These are phyloP conservation scores for Hesperia comma DNA, from an alignment of 2,888 invertebrate species.

Conservation along the genomic window DNA sequence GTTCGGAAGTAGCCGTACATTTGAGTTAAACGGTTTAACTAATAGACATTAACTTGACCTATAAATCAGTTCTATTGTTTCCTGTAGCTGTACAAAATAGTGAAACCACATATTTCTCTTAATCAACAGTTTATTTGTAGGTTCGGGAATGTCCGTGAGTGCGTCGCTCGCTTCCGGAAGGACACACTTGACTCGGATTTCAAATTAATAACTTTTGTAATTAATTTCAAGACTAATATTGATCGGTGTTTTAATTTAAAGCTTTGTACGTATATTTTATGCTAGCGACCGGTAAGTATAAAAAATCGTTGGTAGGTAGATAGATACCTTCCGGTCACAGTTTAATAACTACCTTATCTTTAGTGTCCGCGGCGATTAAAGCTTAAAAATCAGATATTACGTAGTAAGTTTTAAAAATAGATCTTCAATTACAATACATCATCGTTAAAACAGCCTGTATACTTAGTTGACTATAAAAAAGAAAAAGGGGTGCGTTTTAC, in stretches of 20 bases:
- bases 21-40: too few relatives aligned
- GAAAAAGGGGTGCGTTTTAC: neutral
- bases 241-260: neutral
- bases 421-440: too few relatives aligned
- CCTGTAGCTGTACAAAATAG: neutral
- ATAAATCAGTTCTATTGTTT: neutral
- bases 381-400: too few relatives aligned
- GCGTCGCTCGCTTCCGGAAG: constrained; percentile 14
- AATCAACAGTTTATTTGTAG: constrained; percentile 29
- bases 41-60: neutral
- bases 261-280: too few relatives aligned
- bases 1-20: too few relatives aligned
- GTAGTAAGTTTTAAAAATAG: too few relatives aligned
- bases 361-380: too few relatives aligned
- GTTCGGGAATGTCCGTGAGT: neutral
- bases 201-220: constrained; percentile 17
- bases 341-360: too few relatives aligned
- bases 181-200: constrained; percentile 17
- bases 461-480: neutral
- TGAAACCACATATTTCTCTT: constrained; percentile 9
- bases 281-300: too few relatives aligned
- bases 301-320: too few relatives aligned
- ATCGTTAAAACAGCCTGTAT: neutral
- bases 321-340: too few relatives aligned
- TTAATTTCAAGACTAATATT: constrained; percentile 8